A percentile compares a stretch with the other conserved stretches of the same genome.
Conservation (phyloP, 2,888 invertebrate genomes). For the Cryptus viduatorius region DNA sequence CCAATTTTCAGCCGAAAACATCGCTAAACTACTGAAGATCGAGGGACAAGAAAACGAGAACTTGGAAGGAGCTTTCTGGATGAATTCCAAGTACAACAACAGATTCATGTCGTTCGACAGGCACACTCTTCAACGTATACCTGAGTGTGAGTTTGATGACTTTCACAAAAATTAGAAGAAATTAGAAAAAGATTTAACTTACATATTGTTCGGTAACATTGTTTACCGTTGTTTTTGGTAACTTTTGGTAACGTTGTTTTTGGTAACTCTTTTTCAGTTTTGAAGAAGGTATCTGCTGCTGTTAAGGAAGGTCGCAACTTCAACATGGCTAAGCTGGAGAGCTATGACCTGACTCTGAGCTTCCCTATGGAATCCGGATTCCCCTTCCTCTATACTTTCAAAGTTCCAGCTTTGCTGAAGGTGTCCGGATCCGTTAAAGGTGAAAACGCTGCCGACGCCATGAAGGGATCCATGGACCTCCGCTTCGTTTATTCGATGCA, state of each 20-base stretch:
- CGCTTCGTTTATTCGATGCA: constrained; percentile 86
- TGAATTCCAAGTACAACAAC: constrained; percentile 85
- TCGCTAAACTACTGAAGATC: constrained; percentile 87
- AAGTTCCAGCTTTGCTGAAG: constrained; percentile 86
- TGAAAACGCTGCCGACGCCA: not conserved
- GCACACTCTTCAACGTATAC: constrained; percentile 86
- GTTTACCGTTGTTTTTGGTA: no score
- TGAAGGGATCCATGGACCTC: constrained; percentile 36
- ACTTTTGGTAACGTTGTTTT: no score
- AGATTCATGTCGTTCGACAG: constrained; percentile 87
- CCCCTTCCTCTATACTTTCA: constrained; percentile 89
- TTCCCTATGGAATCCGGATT: constrained; percentile 91
- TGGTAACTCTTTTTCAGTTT: constrained; percentile 78
- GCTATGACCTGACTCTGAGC: constrained; percentile 87
- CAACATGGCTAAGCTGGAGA: constrained; percentile 88
- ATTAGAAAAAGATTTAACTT: no score
- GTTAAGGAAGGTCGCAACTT: constrained; percentile 86
- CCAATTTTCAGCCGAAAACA: constrained; percentile 80
- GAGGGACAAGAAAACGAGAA: constrained; percentile 86
- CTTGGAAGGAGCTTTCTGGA: constrained; percentile 87
- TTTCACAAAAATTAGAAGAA: not conserved
- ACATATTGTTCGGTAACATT: not conserved
- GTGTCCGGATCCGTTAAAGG: constrained; percentile 77
- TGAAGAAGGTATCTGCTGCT: constrained; percentile 83
- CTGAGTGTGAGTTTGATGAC: constrained; percentile 79